phyloP scores from a whole-genome alignment of 1,140 invertebrate genomes.

The Idris sp. region DNA sequence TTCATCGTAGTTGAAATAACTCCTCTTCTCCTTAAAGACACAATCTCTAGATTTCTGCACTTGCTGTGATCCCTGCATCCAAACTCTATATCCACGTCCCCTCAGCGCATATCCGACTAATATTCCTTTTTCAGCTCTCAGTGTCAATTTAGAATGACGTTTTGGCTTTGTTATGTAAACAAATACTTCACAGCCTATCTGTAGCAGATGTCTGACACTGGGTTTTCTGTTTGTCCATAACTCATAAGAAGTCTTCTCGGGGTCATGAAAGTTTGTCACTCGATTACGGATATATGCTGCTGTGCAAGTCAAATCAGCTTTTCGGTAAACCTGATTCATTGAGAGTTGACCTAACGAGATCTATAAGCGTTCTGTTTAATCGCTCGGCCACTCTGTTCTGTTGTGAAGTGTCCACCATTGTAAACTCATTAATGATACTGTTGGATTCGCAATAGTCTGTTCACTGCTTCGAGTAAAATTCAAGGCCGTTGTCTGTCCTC shows the following conservation, averaged over 20 bases:
- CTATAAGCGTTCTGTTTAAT: constrained; percentile 52
- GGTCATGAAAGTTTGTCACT: constrained; percentile 29
- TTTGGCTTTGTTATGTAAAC: constrained; percentile 60
- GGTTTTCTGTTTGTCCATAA: constrained; percentile 64
- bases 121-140: constrained; percentile 29
- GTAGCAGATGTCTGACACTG: constrained; percentile 59
- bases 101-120: constrained; percentile 56
- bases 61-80: constrained; percentile 26
- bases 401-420: constrained; percentile 65
- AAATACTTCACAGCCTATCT: constrained; percentile 71
- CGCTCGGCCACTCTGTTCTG: constrained; percentile 56
- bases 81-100: constrained; percentile 42
- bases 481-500: constrained; percentile 73
- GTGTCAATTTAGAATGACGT: constrained; percentile 49
- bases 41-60: constrained; percentile 27
- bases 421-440: constrained; percentile 39
- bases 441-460: constrained; percentile 12
- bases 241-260: constrained; percentile 63
- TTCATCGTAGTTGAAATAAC: not conserved
- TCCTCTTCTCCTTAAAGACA: constrained; percentile 25
- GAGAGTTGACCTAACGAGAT: constrained; percentile 49
- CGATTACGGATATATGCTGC: constrained; percentile 68
- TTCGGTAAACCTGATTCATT: constrained; percentile 30
- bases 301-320: constrained; percentile 53
- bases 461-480: constrained; percentile 60